Conservation (phyloP, 2,113 vertebrate species). For the Notothenia coriiceps region DNA sequence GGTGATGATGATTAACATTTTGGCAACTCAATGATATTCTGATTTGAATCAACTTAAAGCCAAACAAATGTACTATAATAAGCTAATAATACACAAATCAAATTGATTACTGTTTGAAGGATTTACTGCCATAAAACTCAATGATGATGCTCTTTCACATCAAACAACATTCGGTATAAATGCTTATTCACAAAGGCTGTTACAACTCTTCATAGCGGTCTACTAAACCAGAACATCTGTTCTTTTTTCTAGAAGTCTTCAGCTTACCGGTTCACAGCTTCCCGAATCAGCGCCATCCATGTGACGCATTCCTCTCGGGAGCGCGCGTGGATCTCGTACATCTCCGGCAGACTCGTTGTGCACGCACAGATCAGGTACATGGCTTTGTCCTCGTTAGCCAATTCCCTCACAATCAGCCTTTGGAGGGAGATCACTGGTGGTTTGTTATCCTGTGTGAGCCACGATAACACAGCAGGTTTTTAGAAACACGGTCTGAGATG, state of each 20-base stretch:
- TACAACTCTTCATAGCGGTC: neutral
- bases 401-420: conserved; percentile 92
- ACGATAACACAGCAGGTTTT: neutral
- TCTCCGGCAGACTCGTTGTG: conserved; percentile 87
- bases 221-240: neutral
- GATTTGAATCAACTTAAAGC: neutral
- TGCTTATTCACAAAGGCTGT: neutral
- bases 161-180: neutral
- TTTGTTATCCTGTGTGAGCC: conserved; percentile 88
- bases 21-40: neutral
- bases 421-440: conserved; percentile 90
- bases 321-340: conserved; percentile 93
- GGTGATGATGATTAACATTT: neutral
- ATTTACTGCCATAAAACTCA: neutral
- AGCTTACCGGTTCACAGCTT: conserved; percentile 88
- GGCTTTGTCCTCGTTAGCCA: conserved; percentile 92
- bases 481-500: neutral
- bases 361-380: conserved; percentile 92
- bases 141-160: neutral
- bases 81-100: neutral
- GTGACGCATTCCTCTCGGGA: conserved; percentile 88
- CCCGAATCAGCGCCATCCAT: conserved; percentile 89
- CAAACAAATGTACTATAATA: neutral
- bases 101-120: neutral
- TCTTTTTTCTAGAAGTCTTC: neutral